phyloP scores from a whole-genome alignment of 1,140 invertebrate species.

The Drosophila elegans region DNA sequence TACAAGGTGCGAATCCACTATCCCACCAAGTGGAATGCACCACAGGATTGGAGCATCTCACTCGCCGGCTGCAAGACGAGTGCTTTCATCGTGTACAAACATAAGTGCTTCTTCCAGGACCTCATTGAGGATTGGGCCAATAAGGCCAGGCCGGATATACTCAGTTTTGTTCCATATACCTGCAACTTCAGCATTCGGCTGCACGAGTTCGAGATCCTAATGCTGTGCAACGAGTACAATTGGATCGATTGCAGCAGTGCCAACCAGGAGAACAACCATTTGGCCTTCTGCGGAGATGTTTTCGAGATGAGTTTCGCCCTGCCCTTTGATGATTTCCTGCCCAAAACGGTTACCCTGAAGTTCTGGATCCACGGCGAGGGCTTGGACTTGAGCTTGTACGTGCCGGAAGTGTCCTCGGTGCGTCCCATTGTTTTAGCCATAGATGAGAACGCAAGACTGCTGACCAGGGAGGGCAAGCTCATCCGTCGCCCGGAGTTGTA shows the following conservation, averaged over 20 bases:
- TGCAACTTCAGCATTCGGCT: slow-evolving; percentile 96
- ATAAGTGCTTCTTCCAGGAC: slow-evolving; percentile 98
- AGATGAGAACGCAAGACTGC: slow-evolving; percentile 94
- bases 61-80: slow-evolving; percentile 97
- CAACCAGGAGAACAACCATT: slow-evolving; percentile 96
- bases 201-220: slow-evolving; percentile 98
- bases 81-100: slow-evolving; percentile 95
- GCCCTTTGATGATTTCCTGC: slow-evolving; percentile 96
- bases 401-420: slow-evolving; percentile 96
- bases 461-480: slow-evolving; percentile 90
- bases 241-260: slow-evolving; percentile 99
- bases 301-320: slow-evolving; percentile 97
- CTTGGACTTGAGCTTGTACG: slow-evolving; percentile 94
- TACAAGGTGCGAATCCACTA: slow-evolving; percentile 93
- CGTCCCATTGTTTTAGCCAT: slow-evolving; percentile 93
- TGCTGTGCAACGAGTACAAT: slow-evolving; percentile 98
- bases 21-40: slow-evolving; percentile 96
- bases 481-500: slow-evolving; percentile 86
- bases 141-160: slow-evolving; percentile 94
- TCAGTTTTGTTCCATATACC: slow-evolving; percentile 98
- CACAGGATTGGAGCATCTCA: slow-evolving; percentile 95
- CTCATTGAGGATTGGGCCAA: slow-evolving; percentile 98
- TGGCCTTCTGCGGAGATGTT: slow-evolving; percentile 96
- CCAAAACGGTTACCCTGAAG: slow-evolving; percentile 93
- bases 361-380: slow-evolving; percentile 98